Conservation (phyloP, 2,888 invertebrate genomes). For the Andrena bucephala region DNA sequence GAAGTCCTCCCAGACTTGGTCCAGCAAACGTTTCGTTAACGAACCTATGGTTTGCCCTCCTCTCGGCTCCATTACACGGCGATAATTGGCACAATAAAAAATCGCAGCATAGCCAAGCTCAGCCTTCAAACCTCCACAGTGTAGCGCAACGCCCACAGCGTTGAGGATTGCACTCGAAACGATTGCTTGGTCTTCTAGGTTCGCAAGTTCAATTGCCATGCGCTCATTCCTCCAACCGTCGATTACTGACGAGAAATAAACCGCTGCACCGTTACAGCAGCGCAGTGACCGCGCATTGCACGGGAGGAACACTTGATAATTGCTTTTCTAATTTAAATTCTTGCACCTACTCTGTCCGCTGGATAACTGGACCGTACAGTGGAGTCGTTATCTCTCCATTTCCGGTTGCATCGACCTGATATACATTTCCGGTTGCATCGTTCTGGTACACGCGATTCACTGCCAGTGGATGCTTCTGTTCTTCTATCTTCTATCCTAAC, state of each 20-base stretch:
- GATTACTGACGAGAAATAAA: background rate
- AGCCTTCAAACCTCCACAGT: too few relatives aligned
- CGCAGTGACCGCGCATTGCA: background rate
- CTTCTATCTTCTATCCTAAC: background rate
- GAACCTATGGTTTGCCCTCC: too few relatives aligned
- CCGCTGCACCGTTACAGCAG: slow-evolving; percentile 3
- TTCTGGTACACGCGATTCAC: background rate
- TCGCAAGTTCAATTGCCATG: background rate
- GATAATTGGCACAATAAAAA: too few relatives aligned
- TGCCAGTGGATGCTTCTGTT: background rate
- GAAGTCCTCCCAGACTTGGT: too few relatives aligned
- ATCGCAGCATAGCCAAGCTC: too few relatives aligned
- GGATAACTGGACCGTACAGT: slow-evolving; percentile 33
- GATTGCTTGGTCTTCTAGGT: background rate
- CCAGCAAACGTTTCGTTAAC: too few relatives aligned
- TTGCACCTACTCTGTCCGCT: slow-evolving; percentile 5
- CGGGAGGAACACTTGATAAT: background rate
- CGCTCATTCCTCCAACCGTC: background rate
- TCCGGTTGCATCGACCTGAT: slow-evolving; percentile 47
- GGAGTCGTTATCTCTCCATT: slow-evolving; percentile 56
- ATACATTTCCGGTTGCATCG: slow-evolving; percentile 55
- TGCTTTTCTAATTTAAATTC: slow-evolving; percentile 1
- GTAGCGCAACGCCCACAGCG: too few relatives aligned
- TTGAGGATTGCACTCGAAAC: too few relatives aligned
- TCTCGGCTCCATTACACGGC: too few relatives aligned